These are phyloP conservation scores for Saguinus imperator DNA, from an alignment of 2,113 vertebrate genomes.

Conservation along the genomic window DNA sequence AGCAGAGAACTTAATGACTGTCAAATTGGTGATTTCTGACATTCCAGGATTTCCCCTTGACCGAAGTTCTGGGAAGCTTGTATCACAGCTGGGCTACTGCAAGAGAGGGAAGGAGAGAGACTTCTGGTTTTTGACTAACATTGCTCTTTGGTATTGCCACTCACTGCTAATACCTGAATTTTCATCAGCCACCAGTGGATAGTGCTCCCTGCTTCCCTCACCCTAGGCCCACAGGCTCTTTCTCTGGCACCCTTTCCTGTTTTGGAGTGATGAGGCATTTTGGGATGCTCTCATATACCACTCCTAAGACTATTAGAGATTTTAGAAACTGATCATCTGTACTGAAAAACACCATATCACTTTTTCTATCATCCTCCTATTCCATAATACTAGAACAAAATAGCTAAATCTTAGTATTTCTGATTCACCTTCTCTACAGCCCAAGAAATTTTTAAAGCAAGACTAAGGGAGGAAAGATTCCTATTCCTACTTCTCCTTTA, in stretches of 20 bases:
- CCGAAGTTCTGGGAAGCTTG: not conserved
- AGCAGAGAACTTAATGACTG: not conserved
- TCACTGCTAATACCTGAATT: not conserved
- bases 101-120: not conserved
- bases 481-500: not conserved
- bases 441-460: not conserved
- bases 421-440: not conserved
- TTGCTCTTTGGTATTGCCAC: not conserved
- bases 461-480: not conserved
- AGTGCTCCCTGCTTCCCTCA: accelerated
- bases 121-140: accelerated
- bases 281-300: not conserved
- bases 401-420: not conserved
- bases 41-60: not conserved
- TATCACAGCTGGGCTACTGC: not conserved
- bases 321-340: not conserved
- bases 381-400: not conserved
- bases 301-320: not conserved
- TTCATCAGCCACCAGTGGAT: not conserved
- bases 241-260: not conserved
- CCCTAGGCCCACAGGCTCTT: not conserved
- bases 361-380: not conserved
- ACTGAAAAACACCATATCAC: not conserved
- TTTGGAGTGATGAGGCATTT: not conserved
- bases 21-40: not conserved